Conservation (phyloP, 1,140 invertebrate genomes). For the Drosophila littoralis region DNA sequence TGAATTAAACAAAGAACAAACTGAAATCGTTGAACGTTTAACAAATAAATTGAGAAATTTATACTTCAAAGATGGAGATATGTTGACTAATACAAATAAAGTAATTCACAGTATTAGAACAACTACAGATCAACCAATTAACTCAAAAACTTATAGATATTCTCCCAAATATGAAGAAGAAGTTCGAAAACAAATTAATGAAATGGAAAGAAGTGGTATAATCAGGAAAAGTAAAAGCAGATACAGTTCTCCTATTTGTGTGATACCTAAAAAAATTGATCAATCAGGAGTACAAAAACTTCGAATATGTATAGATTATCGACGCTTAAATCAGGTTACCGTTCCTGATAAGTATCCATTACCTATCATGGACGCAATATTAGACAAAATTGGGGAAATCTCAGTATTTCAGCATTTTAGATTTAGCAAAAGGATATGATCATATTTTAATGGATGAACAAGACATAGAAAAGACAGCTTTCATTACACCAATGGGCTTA, state of each 20-base stretch:
- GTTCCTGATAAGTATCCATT: no score
- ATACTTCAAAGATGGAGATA: no score
- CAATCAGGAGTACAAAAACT: neutral
- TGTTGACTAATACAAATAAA: no score
- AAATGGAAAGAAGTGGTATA: neutral
- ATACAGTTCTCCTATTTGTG: neutral
- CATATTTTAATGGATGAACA: neutral
- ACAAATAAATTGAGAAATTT: no score
- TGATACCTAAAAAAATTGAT: neutral
- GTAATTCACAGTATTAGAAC: neutral
- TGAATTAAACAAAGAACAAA: neutral
- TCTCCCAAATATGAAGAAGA: no score
- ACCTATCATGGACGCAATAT: no score
- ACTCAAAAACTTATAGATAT: neutral
- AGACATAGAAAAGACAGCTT: neutral
- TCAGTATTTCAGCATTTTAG: neutral
- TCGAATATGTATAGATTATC: neutral
- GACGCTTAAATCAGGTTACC: no score
- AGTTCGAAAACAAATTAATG: no score
- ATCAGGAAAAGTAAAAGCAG: neutral
- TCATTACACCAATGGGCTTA: neutral
- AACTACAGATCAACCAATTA: neutral
- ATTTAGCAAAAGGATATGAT: neutral
- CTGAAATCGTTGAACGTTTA: neutral
- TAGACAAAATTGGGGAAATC: neutral